Evolutionary conservation across 2,113 vertebrate species (phyloP).

Genomic region (Steatornis caripensis): DNA sequence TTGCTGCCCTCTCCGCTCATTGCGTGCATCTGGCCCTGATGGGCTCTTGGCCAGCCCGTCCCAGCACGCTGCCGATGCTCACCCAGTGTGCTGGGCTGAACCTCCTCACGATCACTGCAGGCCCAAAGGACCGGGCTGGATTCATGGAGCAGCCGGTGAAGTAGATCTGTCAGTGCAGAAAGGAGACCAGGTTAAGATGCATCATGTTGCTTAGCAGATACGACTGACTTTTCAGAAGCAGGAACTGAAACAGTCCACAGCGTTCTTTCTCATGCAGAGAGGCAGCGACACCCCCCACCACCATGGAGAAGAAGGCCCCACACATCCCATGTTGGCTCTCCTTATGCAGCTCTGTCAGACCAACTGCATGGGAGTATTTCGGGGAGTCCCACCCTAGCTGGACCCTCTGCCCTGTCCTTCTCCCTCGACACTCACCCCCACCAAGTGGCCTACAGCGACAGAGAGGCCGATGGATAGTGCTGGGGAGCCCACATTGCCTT

Average conservation of each 20-base stretch:
- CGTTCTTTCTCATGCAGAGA: rapidly evolving
- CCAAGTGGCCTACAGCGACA: constrained; percentile 76
- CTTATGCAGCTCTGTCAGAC: neutral
- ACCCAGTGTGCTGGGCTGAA: constrained; percentile 75
- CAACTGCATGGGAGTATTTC: rapidly evolving
- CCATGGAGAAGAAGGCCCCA: rapidly evolving
- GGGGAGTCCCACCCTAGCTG: rapidly evolving
- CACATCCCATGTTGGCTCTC: rapidly evolving
- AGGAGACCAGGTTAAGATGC: neutral
- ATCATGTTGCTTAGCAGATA: neutral
- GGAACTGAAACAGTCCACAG: rapidly evolving
- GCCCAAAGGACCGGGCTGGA: constrained; percentile 77
- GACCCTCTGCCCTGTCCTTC: too few species aligned
- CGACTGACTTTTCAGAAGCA: rapidly evolving
- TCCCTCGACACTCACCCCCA: constrained; percentile 69
- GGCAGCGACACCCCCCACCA: neutral
- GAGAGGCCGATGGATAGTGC: constrained; percentile 75
- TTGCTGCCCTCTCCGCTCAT: neutral
- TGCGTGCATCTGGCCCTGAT: neutral
- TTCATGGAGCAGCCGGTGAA: constrained; percentile 84
- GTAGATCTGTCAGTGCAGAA: constrained; percentile 68
- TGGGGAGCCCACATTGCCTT: constrained; percentile 59
- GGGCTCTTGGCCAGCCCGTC: neutral
- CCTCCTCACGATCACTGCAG: constrained; percentile 67
- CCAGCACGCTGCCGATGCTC: neutral